Evolutionary conservation across 2,888 invertebrate species (phyloP).

Genomic region (Thysanoteuthis rhombus): DNA sequence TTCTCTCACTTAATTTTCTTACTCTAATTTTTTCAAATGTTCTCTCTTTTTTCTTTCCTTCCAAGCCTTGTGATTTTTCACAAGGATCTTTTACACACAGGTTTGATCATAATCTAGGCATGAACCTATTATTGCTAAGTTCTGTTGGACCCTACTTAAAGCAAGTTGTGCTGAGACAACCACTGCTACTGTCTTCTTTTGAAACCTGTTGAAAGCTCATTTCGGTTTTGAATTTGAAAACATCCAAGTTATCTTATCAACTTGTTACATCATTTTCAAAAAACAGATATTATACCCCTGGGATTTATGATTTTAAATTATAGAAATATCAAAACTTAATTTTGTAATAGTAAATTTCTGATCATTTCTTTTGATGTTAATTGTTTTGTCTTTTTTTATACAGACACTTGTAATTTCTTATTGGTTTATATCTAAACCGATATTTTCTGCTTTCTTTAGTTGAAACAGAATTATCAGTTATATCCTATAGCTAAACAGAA

Average conservation of each 20-base stretch:
- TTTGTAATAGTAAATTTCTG: no score
- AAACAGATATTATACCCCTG: no score
- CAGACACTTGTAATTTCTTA: no score
- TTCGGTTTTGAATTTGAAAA: neutral
- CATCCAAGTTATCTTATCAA: neutral
- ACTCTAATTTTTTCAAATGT: neutral
- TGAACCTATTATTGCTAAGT: neutral
- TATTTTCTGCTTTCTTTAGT: no score
- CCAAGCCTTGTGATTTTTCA: neutral
- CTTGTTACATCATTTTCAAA: no score
- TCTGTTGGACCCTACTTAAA: conserved; percentile 1
- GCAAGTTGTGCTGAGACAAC: neutral
- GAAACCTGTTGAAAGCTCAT: neutral
- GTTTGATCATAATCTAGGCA: neutral
- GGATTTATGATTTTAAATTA: no score
- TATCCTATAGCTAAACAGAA: no score
- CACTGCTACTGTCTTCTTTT: neutral
- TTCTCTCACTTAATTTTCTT: neutral
- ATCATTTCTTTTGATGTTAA: no score
- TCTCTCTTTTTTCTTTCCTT: neutral
- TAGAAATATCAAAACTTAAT: no score
- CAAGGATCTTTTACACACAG: neutral
- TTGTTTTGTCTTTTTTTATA: no score
- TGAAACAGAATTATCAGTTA: no score
- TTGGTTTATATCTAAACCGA: no score